A percentile compares a stretch with the other conserved stretches of the same genome.
Evolutionary conservation across 1,140 invertebrate species (phyloP).

Genomic region (Pachypsylla venusta): DNA sequence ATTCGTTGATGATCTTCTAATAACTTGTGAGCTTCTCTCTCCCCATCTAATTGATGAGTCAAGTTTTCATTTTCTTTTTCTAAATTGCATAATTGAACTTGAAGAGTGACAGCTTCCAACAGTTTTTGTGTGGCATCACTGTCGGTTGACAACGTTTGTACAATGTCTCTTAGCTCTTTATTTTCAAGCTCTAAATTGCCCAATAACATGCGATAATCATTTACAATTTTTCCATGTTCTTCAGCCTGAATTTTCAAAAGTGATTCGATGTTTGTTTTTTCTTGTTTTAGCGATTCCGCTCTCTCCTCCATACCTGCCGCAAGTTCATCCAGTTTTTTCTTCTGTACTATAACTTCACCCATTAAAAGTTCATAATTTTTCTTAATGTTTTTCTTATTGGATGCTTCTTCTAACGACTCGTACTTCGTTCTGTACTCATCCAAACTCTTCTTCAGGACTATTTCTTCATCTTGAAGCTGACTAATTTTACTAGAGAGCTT

Average conservation of each 20-base stretch:
- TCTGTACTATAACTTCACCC: not conserved
- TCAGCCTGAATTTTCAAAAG: not conserved
- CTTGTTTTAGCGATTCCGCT: not conserved
- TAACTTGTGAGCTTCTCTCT: constrained; percentile 1
- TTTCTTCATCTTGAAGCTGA: not conserved
- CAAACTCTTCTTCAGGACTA: not conserved
- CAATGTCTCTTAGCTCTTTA: constrained; percentile 3
- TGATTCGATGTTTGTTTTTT: not conserved
- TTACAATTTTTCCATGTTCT: not conserved
- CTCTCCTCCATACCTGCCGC: constrained; percentile 3
- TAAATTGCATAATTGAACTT: not conserved
- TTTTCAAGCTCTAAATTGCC: not conserved
- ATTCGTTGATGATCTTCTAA: constrained; percentile 7
- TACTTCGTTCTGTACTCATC: not conserved
- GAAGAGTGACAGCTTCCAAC: not conserved
- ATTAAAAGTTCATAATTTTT: constrained; percentile 2
- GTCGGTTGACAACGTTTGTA: not conserved
- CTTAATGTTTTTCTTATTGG: constrained; percentile 4
- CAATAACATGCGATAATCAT: not conserved
- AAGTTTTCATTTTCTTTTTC: constrained; percentile 5
- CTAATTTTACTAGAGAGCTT: not conserved
- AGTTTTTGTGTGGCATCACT: not conserved
- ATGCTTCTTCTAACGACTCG: not conserved
- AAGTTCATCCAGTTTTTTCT: not conserved
- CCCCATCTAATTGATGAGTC: constrained; percentile 4